phyloP scores from a whole-genome alignment of 2,797 vertebrate species.

The Adelosebastes latens region DNA sequence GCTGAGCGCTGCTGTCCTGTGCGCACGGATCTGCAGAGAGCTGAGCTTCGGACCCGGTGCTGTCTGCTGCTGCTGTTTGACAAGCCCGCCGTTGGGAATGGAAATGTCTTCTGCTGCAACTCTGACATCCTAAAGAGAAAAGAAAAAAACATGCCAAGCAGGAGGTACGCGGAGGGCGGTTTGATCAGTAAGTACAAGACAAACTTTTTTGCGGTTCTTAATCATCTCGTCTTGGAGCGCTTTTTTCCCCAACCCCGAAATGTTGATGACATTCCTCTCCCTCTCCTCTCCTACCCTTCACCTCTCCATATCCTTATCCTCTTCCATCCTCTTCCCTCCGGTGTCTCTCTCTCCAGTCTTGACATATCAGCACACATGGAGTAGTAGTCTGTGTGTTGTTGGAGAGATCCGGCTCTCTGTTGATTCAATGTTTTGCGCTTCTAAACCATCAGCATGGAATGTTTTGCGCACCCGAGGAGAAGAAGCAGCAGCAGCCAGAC shows the following conservation, averaged over 20 bases:
- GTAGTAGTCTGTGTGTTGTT: neutral
- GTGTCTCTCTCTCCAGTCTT: neutral
- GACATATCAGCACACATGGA: conserved; percentile 8
- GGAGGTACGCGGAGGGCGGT: conserved; percentile 62
- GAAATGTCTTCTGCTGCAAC: conserved; percentile 67
- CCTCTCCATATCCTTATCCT: neutral
- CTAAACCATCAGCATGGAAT: conserved; percentile 2
- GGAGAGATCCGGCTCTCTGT: neutral
- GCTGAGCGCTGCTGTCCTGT: conserved; percentile 75
- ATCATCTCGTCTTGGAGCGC: conserved; percentile 22
- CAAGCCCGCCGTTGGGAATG: conserved; percentile 52
- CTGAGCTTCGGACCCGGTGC: conserved; percentile 59
- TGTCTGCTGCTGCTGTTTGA: conserved; percentile 31
- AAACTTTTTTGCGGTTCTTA: conserved; percentile 58
- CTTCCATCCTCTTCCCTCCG: neutral
- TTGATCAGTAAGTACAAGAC: conserved; percentile 82
- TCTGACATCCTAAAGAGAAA: conserved; percentile 64
- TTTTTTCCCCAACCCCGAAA: conserved; percentile 11
- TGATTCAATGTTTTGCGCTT: conserved; percentile 4
- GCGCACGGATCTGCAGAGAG: conserved; percentile 72
- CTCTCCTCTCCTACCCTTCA: neutral
- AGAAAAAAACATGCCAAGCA: conserved; percentile 72
- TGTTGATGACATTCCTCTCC: conserved; percentile 53
- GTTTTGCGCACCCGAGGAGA: conserved; percentile 20
- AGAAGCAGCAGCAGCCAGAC: conserved; percentile 23